Evolutionary conservation across 2,888 invertebrate species (phyloP).

Genomic region (Cephus spinipes): DNA sequence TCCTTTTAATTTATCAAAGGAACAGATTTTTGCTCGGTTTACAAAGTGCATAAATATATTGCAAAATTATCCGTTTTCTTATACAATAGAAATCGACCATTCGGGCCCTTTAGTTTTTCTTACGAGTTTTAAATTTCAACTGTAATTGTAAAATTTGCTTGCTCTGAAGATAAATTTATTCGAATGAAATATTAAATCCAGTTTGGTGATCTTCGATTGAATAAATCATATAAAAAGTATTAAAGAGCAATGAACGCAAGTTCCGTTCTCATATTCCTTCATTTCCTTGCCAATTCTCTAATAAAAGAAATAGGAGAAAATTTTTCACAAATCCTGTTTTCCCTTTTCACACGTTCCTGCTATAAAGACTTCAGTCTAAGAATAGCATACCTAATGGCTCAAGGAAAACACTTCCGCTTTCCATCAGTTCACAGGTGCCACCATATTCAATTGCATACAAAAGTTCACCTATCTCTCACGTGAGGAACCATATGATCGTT

Average conservation of each 20-base stretch:
- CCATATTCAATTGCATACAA: background rate
- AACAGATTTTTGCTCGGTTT: background rate
- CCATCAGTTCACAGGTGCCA: background rate
- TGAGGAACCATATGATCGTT: no score
- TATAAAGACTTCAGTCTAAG: background rate
- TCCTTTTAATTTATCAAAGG: background rate
- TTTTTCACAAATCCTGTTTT: background rate
- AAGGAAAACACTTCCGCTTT: background rate
- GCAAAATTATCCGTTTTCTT: background rate
- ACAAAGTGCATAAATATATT: background rate
- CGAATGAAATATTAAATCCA: background rate
- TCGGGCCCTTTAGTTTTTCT: background rate
- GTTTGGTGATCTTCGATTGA: background rate
- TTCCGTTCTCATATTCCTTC: background rate
- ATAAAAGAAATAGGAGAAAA: no score
- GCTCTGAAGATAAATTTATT: background rate
- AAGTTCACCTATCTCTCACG: no score
- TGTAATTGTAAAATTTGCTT: background rate
- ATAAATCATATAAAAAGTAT: background rate
- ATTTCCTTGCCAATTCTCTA: background rate
- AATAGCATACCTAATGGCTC: background rate
- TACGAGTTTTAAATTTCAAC: background rate
- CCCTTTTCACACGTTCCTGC: background rate
- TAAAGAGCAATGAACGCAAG: background rate
- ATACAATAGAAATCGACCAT: background rate